Conservation (phyloP, 2,797 vertebrate genomes). For the Paratrypauchen microcephalus region DNA sequence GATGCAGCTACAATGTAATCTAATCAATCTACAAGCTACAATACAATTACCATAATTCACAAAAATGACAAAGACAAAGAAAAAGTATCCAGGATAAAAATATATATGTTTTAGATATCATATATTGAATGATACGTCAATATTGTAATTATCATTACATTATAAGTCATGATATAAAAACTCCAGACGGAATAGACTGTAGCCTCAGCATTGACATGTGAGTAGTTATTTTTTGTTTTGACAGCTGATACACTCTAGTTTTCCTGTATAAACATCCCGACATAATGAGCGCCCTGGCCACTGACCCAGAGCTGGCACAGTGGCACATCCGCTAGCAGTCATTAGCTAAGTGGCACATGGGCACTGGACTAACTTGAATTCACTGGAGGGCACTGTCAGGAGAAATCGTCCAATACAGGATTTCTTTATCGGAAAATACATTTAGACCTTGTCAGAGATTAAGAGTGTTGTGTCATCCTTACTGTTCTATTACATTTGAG, state of each 20-base stretch:
- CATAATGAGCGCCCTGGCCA: conserved; percentile 29
- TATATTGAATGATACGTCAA: too few relatives aligned
- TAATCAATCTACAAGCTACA: too few relatives aligned
- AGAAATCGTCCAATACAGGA: neutral
- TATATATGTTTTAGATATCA: too few relatives aligned
- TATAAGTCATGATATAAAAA: too few relatives aligned
- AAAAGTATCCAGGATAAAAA: too few relatives aligned
- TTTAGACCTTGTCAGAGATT: conserved; percentile 3
- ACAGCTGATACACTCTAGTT: conserved; percentile 19
- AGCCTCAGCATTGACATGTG: conserved; percentile 18
- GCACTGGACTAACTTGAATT: conserved; percentile 1
- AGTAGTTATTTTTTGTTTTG: conserved; percentile 38
- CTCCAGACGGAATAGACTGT: conserved; percentile 17
- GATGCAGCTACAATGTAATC: too few relatives aligned
- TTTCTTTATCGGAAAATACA: neutral
- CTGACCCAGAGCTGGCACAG: conserved; percentile 22
- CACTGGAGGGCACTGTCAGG: neutral
- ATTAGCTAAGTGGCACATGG: conserved; percentile 9
- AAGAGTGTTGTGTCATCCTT: neutral
- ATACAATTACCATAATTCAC: too few relatives aligned
- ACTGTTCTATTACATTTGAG: neutral
- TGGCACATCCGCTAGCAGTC: conserved; percentile 18
- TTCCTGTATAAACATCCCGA: conserved; percentile 16
- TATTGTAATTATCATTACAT: too few relatives aligned
- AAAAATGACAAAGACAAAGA: too few relatives aligned